Conservation (phyloP, 1,140 invertebrate species). For the Drosophila rufa region DNA sequence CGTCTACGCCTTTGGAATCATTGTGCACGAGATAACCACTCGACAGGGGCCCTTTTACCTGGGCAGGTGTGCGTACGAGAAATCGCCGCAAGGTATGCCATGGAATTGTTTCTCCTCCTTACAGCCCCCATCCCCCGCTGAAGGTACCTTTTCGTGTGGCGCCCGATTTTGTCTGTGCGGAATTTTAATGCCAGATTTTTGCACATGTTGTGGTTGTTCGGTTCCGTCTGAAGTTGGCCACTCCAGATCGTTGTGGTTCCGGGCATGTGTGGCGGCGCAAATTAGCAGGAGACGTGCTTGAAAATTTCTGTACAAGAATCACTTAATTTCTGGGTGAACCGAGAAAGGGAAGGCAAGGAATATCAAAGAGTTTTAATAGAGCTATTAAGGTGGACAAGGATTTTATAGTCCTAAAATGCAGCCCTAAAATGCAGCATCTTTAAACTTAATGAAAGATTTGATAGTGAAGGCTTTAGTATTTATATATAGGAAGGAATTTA, state of each 20-base stretch:
- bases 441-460: background rate
- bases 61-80: slow-evolving; percentile 86
- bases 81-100: slow-evolving; percentile 89
- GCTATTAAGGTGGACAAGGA: background rate
- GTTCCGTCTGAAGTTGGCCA: slow-evolving; percentile 21
- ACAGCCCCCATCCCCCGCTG: too few species aligned
- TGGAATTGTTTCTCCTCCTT: slow-evolving; percentile 10
- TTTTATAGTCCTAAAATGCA: background rate
- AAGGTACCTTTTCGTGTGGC: slow-evolving; percentile 28
- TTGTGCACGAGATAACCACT: slow-evolving; percentile 96
- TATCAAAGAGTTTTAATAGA: background rate
- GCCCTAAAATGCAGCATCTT: too few species aligned
- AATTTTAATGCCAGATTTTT: slow-evolving; percentile 53
- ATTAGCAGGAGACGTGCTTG: slow-evolving; percentile 19
- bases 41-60: slow-evolving; percentile 95
- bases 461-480: too few species aligned
- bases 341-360: background rate
- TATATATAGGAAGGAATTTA: background rate
- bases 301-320: background rate
- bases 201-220: slow-evolving; percentile 38
- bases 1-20: slow-evolving; percentile 97
- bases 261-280: background rate
- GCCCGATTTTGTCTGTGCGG: slow-evolving; percentile 39
- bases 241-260: slow-evolving; percentile 1
- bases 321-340: background rate